Evolutionary conservation across 2,888 invertebrate genomes (phyloP), one percentile per base, ranked within the genome.

Genomic region (Andrena minutula): DNA sequence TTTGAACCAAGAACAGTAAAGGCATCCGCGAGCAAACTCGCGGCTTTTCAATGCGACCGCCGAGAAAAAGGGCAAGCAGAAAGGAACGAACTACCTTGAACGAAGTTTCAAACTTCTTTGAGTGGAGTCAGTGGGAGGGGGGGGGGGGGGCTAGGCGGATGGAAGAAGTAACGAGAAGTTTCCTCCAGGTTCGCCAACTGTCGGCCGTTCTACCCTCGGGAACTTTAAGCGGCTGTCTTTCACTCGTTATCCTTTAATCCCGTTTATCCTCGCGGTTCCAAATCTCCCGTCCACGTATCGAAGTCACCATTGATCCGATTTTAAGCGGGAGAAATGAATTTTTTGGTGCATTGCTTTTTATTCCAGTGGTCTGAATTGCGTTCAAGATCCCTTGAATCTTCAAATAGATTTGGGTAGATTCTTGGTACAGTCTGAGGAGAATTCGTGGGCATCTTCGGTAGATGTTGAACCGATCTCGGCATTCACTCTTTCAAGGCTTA

Each of bases 171-270:
- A 73, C 58, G 35, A 60, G 58, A 74, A 80, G 71, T 71, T 83
- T 74, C 28, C 41, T 7, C 26, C 35, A 70, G 75, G 66, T 69
- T 82, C 72, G 82, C 68, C 69, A 66, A 35, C 75, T 58, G 75
- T 71, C 82, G 60, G 85, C 49, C 83, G 85, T 80, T 82, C 79
- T 72, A 75, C 76, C 84, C 79, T 79, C 56, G 79, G 75, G 53
- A 78, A 83, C 75, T 86, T 82, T 75, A 73, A 82, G 60, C 86
- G 75, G 83, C 77, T 78, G 82, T 79, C 83, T 80, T 75, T 81
- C 71, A 61, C 70, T 75, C 49, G 80, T 68, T 83, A 80, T 75
- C 80, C 80, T 41, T 60, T 77, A 70, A 85, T 83, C 79, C 53
- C 58, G 60, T 75, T 60, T 16, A 60, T 65, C 28, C 65, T 51